Conservation (phyloP, 2,113 vertebrate species). For the Grammomys dolichurus region DNA sequence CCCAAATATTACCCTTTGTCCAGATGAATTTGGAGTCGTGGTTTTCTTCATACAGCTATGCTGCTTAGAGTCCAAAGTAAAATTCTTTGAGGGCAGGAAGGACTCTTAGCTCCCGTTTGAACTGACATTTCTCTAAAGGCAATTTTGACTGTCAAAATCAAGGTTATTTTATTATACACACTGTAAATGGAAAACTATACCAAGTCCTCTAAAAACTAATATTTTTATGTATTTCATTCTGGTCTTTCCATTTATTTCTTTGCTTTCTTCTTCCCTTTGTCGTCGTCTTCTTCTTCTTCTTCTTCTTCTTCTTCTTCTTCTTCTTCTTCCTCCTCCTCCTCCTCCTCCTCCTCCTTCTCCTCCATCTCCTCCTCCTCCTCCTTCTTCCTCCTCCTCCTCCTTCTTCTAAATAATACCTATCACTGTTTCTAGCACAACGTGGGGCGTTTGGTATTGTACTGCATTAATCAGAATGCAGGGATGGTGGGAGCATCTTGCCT, state of each 20-base stretch:
- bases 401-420: background rate
- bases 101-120: background rate
- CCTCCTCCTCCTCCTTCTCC: too few relatives aligned
- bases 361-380: background rate
- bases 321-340: too few relatives aligned
- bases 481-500: background rate
- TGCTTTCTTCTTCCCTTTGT: background rate
- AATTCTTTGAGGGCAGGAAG: background rate
- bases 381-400: too few relatives aligned
- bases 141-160: constrained; percentile 21
- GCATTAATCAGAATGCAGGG: background rate
- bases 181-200: background rate
- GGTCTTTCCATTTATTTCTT: background rate
- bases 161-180: background rate
- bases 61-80: background rate
- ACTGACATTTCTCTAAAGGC: background rate
- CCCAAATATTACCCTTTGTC: background rate
- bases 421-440: background rate
- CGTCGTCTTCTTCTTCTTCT: too few relatives aligned
- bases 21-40: background rate
- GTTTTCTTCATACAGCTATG: background rate
- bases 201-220: background rate
- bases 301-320: too few relatives aligned
- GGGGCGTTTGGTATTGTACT: background rate
- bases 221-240: background rate